phyloP scores from a whole-genome alignment of 2,888 invertebrate species.

The Andrena minutula region DNA sequence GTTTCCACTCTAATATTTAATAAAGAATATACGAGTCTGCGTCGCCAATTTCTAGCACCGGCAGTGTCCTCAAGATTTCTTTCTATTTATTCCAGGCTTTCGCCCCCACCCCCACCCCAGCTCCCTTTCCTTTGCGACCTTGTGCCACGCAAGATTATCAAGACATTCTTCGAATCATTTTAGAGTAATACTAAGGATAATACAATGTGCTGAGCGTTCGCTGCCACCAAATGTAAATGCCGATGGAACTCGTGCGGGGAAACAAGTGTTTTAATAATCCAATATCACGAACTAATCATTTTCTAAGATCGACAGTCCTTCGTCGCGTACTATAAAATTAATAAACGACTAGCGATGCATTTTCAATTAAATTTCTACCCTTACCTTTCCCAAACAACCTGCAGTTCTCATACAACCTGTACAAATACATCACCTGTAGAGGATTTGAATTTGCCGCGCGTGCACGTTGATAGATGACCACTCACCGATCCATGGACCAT shows the following conservation, averaged over 20 bases:
- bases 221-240: too few relatives aligned
- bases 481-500: conserved; percentile 37
- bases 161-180: too few relatives aligned
- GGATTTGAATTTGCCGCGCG: not conserved
- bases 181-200: too few relatives aligned
- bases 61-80: not conserved
- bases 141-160: too few relatives aligned
- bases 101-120: not conserved
- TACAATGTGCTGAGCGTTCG: too few relatives aligned
- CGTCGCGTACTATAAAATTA: too few relatives aligned
- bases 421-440: not conserved
- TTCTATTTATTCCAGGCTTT: conserved; percentile 12
- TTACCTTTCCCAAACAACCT: too few relatives aligned
- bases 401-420: not conserved
- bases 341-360: too few relatives aligned
- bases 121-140: conserved; percentile 2
- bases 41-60: not conserved
- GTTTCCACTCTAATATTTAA: conserved; percentile 11
- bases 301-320: not conserved
- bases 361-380: too few relatives aligned
- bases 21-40: not conserved
- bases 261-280: not conserved
- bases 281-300: not conserved
- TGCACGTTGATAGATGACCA: not conserved
- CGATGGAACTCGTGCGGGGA: not conserved